Percentiles rank a stretch among this genome's conserved stretches.
These are phyloP conservation scores for Orussus abietinus DNA, from an alignment of 1,140 invertebrate genomes.

Conservation along the genomic window DNA sequence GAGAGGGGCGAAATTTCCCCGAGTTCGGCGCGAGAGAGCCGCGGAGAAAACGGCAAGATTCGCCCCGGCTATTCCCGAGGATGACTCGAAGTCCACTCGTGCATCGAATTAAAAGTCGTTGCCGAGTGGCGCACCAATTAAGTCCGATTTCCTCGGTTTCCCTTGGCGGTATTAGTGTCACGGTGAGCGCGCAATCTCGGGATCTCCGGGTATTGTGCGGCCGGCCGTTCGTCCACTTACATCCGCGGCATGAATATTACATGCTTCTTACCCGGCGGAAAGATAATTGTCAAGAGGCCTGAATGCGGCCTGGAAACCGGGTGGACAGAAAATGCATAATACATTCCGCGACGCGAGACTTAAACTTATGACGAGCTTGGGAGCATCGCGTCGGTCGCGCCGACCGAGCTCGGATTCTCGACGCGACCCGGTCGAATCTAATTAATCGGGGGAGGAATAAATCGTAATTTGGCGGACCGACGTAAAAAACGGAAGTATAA, in stretches of 20 bases:
- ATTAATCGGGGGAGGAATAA: too few species aligned
- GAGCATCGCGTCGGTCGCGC: too few species aligned
- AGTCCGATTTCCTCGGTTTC: constrained; percentile 49
- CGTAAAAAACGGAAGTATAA: too few species aligned
- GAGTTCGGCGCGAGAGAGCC: too few species aligned
- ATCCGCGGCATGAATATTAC: constrained; percentile 51
- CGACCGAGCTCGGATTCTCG: too few species aligned
- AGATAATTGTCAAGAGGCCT: constrained; percentile 54
- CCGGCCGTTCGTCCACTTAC: constrained; percentile 35
- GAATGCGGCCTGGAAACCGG: constrained; percentile 40
- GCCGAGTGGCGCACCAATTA: constrained; percentile 45
- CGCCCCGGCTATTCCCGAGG: too few species aligned
- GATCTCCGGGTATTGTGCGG: constrained; percentile 46
- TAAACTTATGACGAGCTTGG: constrained; percentile 42
- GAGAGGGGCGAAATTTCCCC: too few species aligned
- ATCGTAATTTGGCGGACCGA: too few species aligned
- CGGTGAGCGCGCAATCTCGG: constrained; percentile 51
- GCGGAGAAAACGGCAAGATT: too few species aligned
- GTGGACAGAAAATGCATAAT: constrained; percentile 51
- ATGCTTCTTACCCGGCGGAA: constrained; percentile 52
- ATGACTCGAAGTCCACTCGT: constrained; percentile 1
- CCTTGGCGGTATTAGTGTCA: constrained; percentile 46
- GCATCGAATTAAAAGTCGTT: constrained; percentile 29
- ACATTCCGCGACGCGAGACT: constrained; percentile 43
- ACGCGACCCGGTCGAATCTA: too few species aligned